Conservation (phyloP, 1,140 invertebrate genomes). For the Drosophila mojavensis region DNA sequence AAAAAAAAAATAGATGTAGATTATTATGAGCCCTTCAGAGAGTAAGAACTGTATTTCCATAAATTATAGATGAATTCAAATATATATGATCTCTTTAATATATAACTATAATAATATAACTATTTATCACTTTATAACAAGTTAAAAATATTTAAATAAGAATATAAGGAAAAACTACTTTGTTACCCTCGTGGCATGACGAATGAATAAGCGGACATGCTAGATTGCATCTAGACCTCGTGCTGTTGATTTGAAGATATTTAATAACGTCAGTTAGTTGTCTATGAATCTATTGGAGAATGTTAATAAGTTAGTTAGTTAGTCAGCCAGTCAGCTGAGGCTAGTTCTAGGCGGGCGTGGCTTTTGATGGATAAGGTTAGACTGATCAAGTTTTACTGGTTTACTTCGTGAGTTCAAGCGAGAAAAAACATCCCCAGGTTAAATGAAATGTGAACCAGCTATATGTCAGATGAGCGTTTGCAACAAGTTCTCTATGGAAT, state of each 20-base stretch:
- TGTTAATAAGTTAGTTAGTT: neutral
- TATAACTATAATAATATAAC: no score
- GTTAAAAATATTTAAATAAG: no score
- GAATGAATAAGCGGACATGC: neutral
- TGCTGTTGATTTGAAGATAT: neutral
- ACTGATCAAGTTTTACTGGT: constrained; percentile 39
- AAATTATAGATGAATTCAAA: no score
- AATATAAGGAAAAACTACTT: no score
- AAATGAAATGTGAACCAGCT: constrained; percentile 7
- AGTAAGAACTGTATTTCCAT: no score
- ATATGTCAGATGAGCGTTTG: constrained; percentile 14
- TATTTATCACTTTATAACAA: no score
- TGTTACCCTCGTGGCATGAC: neutral
- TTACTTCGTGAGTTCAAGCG: constrained; percentile 8
- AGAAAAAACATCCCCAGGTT: constrained; percentile 5
- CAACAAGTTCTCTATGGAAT: constrained; percentile 11
- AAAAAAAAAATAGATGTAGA: no score
- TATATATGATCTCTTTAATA: no score
- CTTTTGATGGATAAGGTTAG: constrained; percentile 28
- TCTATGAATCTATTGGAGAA: neutral
- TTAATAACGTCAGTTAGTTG: neutral
- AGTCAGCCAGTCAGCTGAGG: neutral
- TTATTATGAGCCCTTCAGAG: no score
- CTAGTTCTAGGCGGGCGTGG: constrained; percentile 16
- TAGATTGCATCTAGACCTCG: neutral